Conservation (phyloP, 2,797 vertebrate species). For the Leontopithecus rosalia region DNA sequence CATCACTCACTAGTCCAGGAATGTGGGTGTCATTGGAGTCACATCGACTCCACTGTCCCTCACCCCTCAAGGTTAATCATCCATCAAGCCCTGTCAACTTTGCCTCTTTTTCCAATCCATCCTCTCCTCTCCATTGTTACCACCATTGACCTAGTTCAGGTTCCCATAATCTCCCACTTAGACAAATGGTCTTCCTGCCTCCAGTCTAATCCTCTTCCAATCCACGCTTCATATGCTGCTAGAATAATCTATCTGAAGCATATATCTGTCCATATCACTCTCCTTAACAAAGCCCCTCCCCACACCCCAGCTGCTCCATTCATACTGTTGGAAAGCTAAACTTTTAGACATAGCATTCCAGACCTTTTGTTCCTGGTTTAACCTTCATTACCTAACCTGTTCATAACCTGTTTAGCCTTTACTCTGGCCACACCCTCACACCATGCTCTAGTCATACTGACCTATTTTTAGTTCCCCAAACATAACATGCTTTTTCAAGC, state of each 20-base stretch:
- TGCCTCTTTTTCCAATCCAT: neutral
- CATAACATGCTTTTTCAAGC: constrained; percentile 51
- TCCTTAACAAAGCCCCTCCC: neutral
- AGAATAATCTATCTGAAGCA: constrained; percentile 57
- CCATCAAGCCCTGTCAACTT: neutral
- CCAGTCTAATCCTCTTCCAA: constrained; percentile 57
- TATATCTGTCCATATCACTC: neutral
- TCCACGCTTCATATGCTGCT: constrained; percentile 17
- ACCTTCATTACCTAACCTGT: neutral
- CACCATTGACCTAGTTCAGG: constrained; percentile 53
- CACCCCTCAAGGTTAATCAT: neutral
- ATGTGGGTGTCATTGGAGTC: neutral
- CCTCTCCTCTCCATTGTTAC: constrained; percentile 18
- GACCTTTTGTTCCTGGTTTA: neutral
- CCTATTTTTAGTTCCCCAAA: constrained; percentile 61
- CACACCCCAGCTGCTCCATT: neutral
- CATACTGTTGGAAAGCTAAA: constrained; percentile 10
- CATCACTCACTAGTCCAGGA: neutral
- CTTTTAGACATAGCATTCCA: neutral
- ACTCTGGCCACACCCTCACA: neutral
- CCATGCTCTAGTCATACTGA: constrained; percentile 32
- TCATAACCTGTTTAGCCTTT: neutral
- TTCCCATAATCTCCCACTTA: constrained; percentile 52
- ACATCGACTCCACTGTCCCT: neutral
- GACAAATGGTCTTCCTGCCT: constrained; percentile 49